A percentile compares a stretch with the other conserved stretches of the same genome.
Evolutionary conservation across 2,888 invertebrate genomes (phyloP).

Genomic region (Drosophila kuntzei): DNA sequence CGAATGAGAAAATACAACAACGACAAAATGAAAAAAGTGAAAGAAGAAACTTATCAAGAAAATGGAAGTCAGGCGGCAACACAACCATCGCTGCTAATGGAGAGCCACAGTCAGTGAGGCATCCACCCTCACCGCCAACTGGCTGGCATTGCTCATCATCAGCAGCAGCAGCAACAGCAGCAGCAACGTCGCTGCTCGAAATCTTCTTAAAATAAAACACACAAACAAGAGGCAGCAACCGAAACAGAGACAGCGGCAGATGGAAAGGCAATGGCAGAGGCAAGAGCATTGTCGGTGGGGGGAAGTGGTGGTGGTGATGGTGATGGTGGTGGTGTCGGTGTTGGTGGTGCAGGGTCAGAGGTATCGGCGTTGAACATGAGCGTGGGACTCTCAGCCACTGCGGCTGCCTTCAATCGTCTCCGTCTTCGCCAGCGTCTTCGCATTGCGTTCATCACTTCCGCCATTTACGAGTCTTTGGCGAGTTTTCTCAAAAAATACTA

Average conservation of each 20-base stretch:
- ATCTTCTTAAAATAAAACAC: slow-evolving; percentile 78
- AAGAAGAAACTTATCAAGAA: slow-evolving; percentile 72
- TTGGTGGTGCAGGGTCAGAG: slow-evolving; percentile 42
- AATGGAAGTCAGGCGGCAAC: slow-evolving; percentile 66
- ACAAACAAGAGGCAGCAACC: slow-evolving; percentile 31
- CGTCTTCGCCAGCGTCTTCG: slow-evolving; percentile 27
- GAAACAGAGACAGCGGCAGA: slow-evolving; percentile 28
- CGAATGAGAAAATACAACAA: slow-evolving; percentile 18
- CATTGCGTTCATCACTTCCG: slow-evolving; percentile 71
- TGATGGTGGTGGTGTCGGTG: not conserved
- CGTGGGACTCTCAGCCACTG: slow-evolving; percentile 47
- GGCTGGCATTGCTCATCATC: slow-evolving; percentile 71
- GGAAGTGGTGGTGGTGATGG: not conserved
- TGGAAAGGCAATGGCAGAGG: not conserved
- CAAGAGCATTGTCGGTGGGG: slow-evolving; percentile 9
- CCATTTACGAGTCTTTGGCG: slow-evolving; percentile 69
- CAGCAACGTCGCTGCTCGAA: slow-evolving; percentile 53
- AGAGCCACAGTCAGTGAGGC: slow-evolving; percentile 25
- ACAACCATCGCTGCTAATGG: slow-evolving; percentile 27
- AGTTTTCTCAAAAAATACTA: slow-evolving; percentile 58
- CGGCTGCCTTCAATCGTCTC: slow-evolving; percentile 31
- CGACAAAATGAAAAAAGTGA: slow-evolving; percentile 21
- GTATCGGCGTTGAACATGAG: slow-evolving; percentile 38
- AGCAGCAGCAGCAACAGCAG: slow-evolving; percentile 3
- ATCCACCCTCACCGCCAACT: slow-evolving; percentile 34